Percentiles rank a stretch among this genome's conserved stretches.
phyloP scores from a whole-genome alignment of 2,888 invertebrate species.

The Tenthredo distinguenda region DNA sequence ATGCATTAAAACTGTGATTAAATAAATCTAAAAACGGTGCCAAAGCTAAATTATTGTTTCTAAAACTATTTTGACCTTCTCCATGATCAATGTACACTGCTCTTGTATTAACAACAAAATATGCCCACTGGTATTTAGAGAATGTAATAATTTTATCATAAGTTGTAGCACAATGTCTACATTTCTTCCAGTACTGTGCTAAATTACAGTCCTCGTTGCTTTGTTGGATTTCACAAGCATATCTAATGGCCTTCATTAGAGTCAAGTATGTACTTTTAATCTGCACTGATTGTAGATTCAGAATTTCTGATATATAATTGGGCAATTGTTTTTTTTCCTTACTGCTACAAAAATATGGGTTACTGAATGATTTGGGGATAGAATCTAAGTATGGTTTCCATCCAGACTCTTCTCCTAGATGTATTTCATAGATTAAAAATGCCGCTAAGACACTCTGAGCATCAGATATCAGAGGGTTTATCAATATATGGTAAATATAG shows the following conservation, averaged over 20 bases:
- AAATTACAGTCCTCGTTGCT: neutral
- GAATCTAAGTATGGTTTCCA: constrained; percentile 86
- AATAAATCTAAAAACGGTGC: constrained; percentile 95
- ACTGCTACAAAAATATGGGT: constrained; percentile 85
- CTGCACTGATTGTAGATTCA: constrained; percentile 59
- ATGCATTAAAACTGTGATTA: constrained; percentile 87
- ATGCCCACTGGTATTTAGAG: constrained; percentile 87
- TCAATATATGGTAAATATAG: constrained; percentile 64
- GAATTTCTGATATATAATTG: constrained; percentile 79
- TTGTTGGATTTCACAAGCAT: neutral
- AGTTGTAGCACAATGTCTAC: constrained; percentile 76
- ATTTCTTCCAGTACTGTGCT: constrained; percentile 60
- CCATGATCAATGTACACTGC: constrained; percentile 87
- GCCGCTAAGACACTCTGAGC: constrained; percentile 88
- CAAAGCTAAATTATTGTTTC: constrained; percentile 81
- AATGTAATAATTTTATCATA: constrained; percentile 80
- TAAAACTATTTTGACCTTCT: constrained; percentile 63
- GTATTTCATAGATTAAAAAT: constrained; percentile 86
- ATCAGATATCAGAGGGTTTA: constrained; percentile 61
- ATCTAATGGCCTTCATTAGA: constrained; percentile 61
- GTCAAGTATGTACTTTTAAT: constrained; percentile 62
- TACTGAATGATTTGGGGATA: constrained; percentile 84
- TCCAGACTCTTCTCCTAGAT: constrained; percentile 79
- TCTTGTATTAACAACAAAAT: constrained; percentile 92
- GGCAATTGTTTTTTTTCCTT: constrained; percentile 82